These are phyloP conservation scores for Diaperis boleti DNA, from an alignment of 2,888 invertebrate genomes.

Conservation along the genomic window DNA sequence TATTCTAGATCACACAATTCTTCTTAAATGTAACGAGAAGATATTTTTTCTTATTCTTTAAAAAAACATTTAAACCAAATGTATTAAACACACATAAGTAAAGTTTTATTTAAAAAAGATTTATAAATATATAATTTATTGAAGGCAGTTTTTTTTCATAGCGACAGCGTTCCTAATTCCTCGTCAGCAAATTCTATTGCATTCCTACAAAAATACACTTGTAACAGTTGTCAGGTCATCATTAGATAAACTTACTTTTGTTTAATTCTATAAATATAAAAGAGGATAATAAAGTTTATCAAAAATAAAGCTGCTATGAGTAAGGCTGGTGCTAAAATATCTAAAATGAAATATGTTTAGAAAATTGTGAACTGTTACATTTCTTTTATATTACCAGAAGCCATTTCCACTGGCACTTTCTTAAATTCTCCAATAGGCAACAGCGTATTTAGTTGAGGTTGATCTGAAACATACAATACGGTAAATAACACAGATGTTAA, in stretches of 20 bases:
- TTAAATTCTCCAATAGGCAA: slow-evolving; percentile 28
- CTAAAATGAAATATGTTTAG: slow-evolving; percentile 65
- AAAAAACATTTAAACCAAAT: too few species aligned
- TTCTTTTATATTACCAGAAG: slow-evolving; percentile 29
- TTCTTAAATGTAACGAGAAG: too few species aligned
- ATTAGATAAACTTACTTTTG: slow-evolving; percentile 69
- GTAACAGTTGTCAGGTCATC: slow-evolving; percentile 15
- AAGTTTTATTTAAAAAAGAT: slow-evolving; percentile 34
- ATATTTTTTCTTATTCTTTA: too few species aligned
- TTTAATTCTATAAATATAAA: slow-evolving; percentile 79
- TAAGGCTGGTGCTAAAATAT: slow-evolving; percentile 78
- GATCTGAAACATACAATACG: slow-evolving; percentile 19
- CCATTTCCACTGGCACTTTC: slow-evolving; percentile 45
- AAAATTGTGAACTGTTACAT: background rate
- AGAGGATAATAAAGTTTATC: slow-evolving; percentile 79
- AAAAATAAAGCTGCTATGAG: slow-evolving; percentile 79
- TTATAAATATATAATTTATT: slow-evolving; percentile 38
- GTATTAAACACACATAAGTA: background rate
- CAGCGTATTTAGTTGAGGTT: background rate
- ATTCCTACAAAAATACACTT: slow-evolving; percentile 60
- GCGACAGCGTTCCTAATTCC: slow-evolving; percentile 60
- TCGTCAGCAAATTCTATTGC: slow-evolving; percentile 62
- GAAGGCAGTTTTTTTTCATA: slow-evolving; percentile 36
- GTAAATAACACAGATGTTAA: too few species aligned
- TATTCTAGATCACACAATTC: too few species aligned